phyloP scores from a whole-genome alignment of 53 echinoderm and acorn worm genomes.

The Patiria pectinifera region DNA sequence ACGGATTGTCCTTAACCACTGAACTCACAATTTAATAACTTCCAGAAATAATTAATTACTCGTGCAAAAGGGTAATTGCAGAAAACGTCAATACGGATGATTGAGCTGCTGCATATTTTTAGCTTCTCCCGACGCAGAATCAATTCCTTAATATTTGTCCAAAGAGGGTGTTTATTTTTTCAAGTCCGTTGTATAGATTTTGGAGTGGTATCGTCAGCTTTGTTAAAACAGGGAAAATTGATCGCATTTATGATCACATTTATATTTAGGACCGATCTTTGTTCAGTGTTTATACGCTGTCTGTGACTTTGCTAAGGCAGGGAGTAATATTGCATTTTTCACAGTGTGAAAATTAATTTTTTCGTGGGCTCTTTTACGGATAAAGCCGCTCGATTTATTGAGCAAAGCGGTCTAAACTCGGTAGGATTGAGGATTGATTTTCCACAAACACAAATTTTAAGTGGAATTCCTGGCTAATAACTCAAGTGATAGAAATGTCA shows the following conservation, averaged over 20 bases:
- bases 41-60: background rate
- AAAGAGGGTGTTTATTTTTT: conserved; percentile 17
- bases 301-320: background rate
- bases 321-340: background rate
- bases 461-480: too few species aligned
- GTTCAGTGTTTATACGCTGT: background rate
- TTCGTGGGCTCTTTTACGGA: background rate
- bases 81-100: background rate
- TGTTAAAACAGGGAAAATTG: background rate
- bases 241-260: background rate
- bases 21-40: background rate
- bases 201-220: background rate
- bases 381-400: too few species aligned
- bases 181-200: background rate
- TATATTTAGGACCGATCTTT: background rate
- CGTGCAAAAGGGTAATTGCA: background rate
- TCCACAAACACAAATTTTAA: too few species aligned
- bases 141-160: conserved; percentile 7
- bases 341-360: background rate
- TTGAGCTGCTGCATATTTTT: background rate
- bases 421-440: too few species aligned
- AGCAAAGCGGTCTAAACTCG: too few species aligned
- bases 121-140: background rate
- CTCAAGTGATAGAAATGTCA: background rate
- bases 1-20: background rate